Evolutionary conservation across 2,113 vertebrate species (phyloP).

Genomic region (Leptobrachium ailaonicum): DNA sequence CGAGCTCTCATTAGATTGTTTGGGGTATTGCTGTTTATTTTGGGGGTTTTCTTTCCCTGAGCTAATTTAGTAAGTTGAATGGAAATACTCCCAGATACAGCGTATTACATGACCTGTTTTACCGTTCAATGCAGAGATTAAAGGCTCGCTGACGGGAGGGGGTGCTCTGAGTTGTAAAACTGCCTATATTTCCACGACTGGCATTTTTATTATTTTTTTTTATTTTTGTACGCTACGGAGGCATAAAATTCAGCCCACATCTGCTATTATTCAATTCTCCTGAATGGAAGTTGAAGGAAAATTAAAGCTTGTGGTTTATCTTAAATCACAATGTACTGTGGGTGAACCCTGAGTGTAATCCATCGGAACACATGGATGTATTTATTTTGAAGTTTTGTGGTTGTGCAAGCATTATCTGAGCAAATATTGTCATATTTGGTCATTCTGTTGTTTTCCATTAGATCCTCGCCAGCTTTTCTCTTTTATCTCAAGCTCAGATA

Average conservation of each 20-base stretch:
- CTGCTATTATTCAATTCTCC: neutral
- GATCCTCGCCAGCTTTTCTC: conserved; percentile 4
- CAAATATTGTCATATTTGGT: conserved; percentile 24
- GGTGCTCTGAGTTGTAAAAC: no score
- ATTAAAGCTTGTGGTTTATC: conserved; percentile 13
- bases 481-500: conserved; percentile 31
- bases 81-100: no score
- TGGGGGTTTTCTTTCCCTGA: no score
- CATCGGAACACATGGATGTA: conserved; percentile 34
- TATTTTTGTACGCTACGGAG: no score
- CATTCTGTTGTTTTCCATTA: conserved; percentile 34
- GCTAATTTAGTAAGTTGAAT: no score
- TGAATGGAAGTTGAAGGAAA: neutral
- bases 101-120: no score
- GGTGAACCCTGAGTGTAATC: conserved; percentile 21
- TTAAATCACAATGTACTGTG: conserved; percentile 10
- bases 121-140: no score
- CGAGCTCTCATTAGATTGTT: no score
- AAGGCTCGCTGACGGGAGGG: no score
- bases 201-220: no score
- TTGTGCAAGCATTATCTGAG: conserved; percentile 10
- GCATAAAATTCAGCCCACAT: neutral
- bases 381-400: conserved; percentile 38
- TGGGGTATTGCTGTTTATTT: no score
- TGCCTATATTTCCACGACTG: no score